Percentiles rank a stretch among this genome's conserved stretches.
Conservation (phyloP, 1,140 invertebrate species). For the Neomicropteryx cornuta region DNA sequence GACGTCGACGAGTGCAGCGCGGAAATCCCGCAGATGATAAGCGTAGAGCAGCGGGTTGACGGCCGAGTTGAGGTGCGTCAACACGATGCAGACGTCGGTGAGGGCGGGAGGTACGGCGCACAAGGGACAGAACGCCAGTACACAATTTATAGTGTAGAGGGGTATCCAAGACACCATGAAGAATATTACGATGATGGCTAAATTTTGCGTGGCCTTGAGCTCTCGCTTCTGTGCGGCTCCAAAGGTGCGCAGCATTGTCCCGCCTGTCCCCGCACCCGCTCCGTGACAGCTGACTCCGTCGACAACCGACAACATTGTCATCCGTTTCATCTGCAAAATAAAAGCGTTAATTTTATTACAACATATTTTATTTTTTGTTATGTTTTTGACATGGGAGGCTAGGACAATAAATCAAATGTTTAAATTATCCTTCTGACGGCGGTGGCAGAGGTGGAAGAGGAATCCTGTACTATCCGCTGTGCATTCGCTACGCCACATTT, state of each 20-base stretch:
- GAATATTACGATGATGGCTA: conserved; percentile 82
- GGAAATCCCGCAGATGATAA: conserved; percentile 79
- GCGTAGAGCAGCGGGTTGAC: conserved; percentile 82
- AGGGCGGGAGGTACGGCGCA: conserved; percentile 55
- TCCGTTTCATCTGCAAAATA: too few species aligned
- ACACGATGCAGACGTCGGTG: conserved; percentile 73
- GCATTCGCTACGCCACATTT: too few species aligned
- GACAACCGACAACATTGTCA: too few species aligned
- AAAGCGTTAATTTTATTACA: too few species aligned
- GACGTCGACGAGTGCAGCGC: conserved; percentile 57
- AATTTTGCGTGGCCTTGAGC: conserved; percentile 82
- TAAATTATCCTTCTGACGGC: too few species aligned
- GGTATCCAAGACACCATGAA: conserved; percentile 92
- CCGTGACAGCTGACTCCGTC: conserved; percentile 13
- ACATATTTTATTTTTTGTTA: too few species aligned
- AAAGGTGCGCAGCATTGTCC: conserved; percentile 64
- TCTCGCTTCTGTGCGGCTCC: conserved; percentile 74
- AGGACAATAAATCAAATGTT: too few species aligned
- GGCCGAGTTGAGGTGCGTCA: conserved; percentile 82
- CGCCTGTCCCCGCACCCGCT: conserved; percentile 24
- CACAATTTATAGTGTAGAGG: conserved; percentile 82
- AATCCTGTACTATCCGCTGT: too few species aligned
- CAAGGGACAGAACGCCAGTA: conserved; percentile 65
- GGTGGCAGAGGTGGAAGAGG: too few species aligned
- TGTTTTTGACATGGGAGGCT: too few species aligned